Base-by-base conservation (phyloP, 1,140 invertebrate genomes). In the Orchesella cincta region DNA sequence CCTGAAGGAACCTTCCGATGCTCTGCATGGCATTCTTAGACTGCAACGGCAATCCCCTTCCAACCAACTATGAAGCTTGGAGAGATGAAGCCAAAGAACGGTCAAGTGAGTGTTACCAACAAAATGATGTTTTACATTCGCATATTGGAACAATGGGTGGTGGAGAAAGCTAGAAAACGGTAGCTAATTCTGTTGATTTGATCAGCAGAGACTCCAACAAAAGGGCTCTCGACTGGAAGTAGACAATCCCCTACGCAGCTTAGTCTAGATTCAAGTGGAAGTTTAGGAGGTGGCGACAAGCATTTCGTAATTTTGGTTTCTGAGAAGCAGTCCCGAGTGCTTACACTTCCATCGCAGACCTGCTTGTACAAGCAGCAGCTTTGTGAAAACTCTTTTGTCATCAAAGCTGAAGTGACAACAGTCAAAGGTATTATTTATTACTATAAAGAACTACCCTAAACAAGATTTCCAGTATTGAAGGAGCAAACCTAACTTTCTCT, bases 11-110 rank as follows among this genome's bases (percentile, higher is more conserved):
- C 81, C 46, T n/a, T n/a, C n/a, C n/a, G n/a, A 96, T 98, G 84
- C 87, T 97, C 82, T 92, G 92, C 74, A 94, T 98, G 90, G 94
- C 94, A 72, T 98, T 98, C 88, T 88, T 99, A 84, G 96, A 99
- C 86, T 95, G 93, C 85, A 95, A 93, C 85, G 94, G 94, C 84
- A 90, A 92, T 83, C 88, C 95, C 77, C 92, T 96, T 83, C 92
- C 93, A 76, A 92, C 92, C 84, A 91, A 91, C 36, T 94, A 89
- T 85, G 94, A 96, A 86, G 89, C 91, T 82, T 97, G 94, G 94
- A 93, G 89, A 86, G 94, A 95, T 84, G 93, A 93, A 83, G 91
- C 90, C 82, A 86, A 85, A 81, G 90, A 92, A 81, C 86, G 89
- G 83, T 90, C 89, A 82, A 89, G 90, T 91, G 88, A 87, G 88